Base-by-base conservation (phyloP, 2,888 invertebrate species). In the Camptogramma bilineatum region DNA sequence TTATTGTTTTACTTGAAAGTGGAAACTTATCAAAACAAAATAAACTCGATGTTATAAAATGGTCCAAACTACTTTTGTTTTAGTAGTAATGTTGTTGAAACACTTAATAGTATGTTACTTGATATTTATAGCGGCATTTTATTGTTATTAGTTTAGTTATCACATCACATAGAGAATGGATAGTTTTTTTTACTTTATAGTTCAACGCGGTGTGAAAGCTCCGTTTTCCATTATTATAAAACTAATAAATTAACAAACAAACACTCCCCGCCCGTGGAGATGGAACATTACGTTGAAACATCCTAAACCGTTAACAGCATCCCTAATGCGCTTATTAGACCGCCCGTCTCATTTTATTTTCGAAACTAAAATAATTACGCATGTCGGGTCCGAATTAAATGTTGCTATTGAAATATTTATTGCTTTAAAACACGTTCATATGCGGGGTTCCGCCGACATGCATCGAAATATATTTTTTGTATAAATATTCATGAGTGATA, bases 401-500 rank as follows among this genome's bases (percentile, higher is more conserved):
- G 82, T 84, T 79, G 74, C 75, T 52, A 74, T 71, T 84, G 84
- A 88, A 86, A 84, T 88, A 90, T 92, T 91, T 91, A 91, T 89
- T 82, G 85, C 80, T 76, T 78, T 77, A 77, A 80, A 82, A 81
- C 82, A 84, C 75, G 82, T 81, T 80, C 79, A 78, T 76, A 81
- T 79, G 79, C 76, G 78, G 73, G 73, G 61, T 73, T 75, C 77
- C 79, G 80, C 78, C 77, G 86, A 87, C 84, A 85, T 86, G 82
- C 83, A 81, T 84, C 81, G 80, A 83, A 83, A 84, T 82, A 82
- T 81, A 85, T 85, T 65, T 24, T 87, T 89, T 86, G 84, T 80
- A 90, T 91, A 87, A 92, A 92, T 93, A 92, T 93, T 92, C 90
- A 93, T 91, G 90, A 92, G 86, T 87, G 88, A 91, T 92, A 87